phyloP scores from a whole-genome alignment of 2,888 invertebrate genomes.

The Conops quadrifasciatus region DNA sequence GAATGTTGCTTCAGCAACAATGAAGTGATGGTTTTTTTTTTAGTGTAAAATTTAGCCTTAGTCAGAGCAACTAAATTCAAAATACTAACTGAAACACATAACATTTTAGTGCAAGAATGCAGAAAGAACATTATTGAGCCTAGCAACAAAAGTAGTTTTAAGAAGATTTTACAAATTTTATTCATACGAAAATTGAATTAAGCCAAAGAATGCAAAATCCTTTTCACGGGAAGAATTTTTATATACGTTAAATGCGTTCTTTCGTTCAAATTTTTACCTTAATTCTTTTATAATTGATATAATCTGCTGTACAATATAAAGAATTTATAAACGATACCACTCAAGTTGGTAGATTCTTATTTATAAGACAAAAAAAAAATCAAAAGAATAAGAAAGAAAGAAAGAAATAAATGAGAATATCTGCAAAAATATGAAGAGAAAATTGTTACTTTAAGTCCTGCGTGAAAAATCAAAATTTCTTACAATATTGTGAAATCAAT shows the following conservation, averaged over 20 bases:
- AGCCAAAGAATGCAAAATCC: not conserved
- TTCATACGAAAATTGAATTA: not conserved
- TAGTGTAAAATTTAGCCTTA: slow-evolving; percentile 13
- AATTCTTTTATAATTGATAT: not conserved
- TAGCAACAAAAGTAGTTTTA: slow-evolving; percentile 14
- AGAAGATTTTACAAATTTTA: slow-evolving; percentile 24
- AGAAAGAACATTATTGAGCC: slow-evolving; percentile 33
- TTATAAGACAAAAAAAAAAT: slow-evolving; percentile 39
- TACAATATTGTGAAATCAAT: slow-evolving; percentile 13
- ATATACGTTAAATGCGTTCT: no score
- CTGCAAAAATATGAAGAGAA: not conserved
- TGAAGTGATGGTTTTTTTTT: slow-evolving; percentile 43
- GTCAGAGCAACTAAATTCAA: slow-evolving; percentile 20
- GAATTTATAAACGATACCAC: not conserved
- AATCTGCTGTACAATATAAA: not conserved
- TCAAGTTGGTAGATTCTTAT: not conserved
- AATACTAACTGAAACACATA: slow-evolving; percentile 36
- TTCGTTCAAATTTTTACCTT: no score
- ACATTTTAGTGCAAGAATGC: slow-evolving; percentile 34
- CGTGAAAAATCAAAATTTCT: slow-evolving; percentile 25
- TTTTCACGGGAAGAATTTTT: no score
- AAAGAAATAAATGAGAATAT: slow-evolving; percentile 12
- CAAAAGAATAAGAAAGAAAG: slow-evolving; percentile 26
- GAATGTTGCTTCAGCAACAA: slow-evolving; percentile 56
- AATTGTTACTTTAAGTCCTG: slow-evolving; percentile 16